These are phyloP conservation scores for Drosophila stalkeri DNA, from an alignment of 2,888 invertebrate species.

Conservation along the genomic window DNA sequence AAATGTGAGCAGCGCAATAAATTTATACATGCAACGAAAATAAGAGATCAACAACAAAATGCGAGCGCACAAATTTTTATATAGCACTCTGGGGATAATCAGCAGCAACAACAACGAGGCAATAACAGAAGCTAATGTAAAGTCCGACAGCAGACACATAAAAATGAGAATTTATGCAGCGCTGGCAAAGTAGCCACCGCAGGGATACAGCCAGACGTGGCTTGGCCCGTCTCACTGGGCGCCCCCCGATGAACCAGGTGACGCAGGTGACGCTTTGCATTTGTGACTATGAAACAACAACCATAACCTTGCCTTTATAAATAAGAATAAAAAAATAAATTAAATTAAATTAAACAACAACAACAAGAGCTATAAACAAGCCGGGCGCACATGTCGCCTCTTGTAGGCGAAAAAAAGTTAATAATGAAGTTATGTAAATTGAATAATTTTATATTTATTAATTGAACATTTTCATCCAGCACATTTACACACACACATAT, in stretches of 20 bases:
- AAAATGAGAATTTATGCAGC: slow-evolving; percentile 76
- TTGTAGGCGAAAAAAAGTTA: slow-evolving; percentile 48
- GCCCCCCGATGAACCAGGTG: slow-evolving; percentile 52
- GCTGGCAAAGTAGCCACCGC: slow-evolving; percentile 59
- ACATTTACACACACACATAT: slow-evolving; percentile 31
- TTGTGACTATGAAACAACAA: slow-evolving; percentile 55
- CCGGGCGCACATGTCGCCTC: slow-evolving; percentile 57
- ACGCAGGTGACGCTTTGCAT: slow-evolving; percentile 74
- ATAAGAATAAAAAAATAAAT: slow-evolving; percentile 5
- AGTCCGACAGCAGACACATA: slow-evolving; percentile 73
- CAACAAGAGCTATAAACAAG: slow-evolving; percentile 55
- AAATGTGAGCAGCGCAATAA: slow-evolving; percentile 59
- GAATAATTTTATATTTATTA: slow-evolving; percentile 66
- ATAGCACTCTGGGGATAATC: slow-evolving; percentile 77
- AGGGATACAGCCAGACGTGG: slow-evolving; percentile 36
- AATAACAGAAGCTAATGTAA: slow-evolving; percentile 64
- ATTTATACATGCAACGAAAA: slow-evolving; percentile 64
- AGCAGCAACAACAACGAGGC: slow-evolving; percentile 35
- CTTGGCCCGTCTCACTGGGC: slow-evolving; percentile 16
- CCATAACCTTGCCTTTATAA: slow-evolving; percentile 29
- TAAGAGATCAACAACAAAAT: slow-evolving; percentile 61
- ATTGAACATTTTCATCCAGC: slow-evolving; percentile 51
- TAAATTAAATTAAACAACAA: slow-evolving; percentile 25
- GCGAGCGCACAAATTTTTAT: slow-evolving; percentile 63
- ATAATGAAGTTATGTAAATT: slow-evolving; percentile 77